These are phyloP conservation scores for Nothobranchius kuhntae DNA, from an alignment of 2,113 vertebrate species.

Conservation along the genomic window DNA sequence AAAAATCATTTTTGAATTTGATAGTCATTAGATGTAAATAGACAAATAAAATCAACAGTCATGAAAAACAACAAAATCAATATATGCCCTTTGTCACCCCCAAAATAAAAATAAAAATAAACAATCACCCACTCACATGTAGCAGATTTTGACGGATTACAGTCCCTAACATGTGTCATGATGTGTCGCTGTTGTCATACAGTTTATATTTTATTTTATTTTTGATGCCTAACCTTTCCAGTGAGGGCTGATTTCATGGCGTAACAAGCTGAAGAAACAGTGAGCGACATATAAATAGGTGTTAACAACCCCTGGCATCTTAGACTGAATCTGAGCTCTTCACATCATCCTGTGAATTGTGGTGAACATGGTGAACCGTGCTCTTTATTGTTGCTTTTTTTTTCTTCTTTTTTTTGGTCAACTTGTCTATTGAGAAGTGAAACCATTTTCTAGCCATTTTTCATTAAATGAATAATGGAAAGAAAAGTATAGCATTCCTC, in stretches of 20 bases:
- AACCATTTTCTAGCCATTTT: constrained; percentile 63
- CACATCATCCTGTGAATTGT: constrained; percentile 11
- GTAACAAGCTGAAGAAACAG: constrained; percentile 28
- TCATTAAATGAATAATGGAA: constrained; percentile 67
- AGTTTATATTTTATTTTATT: background rate
- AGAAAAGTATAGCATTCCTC: constrained; percentile 79
- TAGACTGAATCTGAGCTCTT: constrained; percentile 43
- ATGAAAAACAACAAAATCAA: constrained; percentile 61
- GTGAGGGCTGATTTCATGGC: constrained; percentile 21
- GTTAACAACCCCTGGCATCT: constrained; percentile 32
- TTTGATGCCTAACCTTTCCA: constrained; percentile 21
- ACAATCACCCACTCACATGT: constrained; percentile 48
- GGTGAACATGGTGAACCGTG: constrained; percentile 33
- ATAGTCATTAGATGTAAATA: constrained; percentile 81
- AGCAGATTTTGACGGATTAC: constrained; percentile 53
- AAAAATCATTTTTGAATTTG: constrained; percentile 74
- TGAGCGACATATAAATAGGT: constrained; percentile 18
- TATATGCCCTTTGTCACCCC: constrained; percentile 75
- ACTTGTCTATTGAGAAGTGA: constrained; percentile 60
- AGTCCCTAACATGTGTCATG: constrained; percentile 53
- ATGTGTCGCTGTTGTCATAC: constrained; percentile 48
- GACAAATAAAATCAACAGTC: constrained; percentile 60
- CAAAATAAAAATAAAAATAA: constrained; percentile 26
- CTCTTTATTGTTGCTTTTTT: constrained; percentile 49
- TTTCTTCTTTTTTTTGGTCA: constrained; percentile 75